Conservation (phyloP, 2,888 invertebrate species). For the Pseudococcus viburni region DNA sequence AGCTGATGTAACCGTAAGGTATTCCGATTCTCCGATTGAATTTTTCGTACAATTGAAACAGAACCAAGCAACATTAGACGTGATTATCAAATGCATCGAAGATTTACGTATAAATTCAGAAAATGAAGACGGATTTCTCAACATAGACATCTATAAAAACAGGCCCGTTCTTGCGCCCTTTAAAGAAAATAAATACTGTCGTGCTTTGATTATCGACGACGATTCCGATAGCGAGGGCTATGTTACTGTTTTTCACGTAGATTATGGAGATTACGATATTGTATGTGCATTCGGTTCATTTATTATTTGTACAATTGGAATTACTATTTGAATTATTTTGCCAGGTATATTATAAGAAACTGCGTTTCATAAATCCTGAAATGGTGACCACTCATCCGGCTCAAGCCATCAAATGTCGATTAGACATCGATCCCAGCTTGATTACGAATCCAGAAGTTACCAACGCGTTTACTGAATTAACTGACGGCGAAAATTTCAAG, state of each 20-base stretch:
- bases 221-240: slow-evolving; percentile 74
- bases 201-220: slow-evolving; percentile 81
- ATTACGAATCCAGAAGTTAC: background rate
- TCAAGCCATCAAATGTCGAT: slow-evolving; percentile 83
- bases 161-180: slow-evolving; percentile 86
- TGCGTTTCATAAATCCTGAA: slow-evolving; percentile 79
- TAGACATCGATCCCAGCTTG: slow-evolving; percentile 74
- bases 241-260: slow-evolving; percentile 78
- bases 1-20: slow-evolving; percentile 77
- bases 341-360: slow-evolving; percentile 72
- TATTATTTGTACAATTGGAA: background rate
- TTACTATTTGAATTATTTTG: background rate
- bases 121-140: slow-evolving; percentile 70
- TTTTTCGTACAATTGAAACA: slow-evolving; percentile 82
- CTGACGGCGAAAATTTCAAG: slow-evolving; percentile 75
- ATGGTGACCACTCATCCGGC: slow-evolving; percentile 77
- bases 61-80: slow-evolving; percentile 76
- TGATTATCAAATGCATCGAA: slow-evolving; percentile 80
- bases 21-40: slow-evolving; percentile 79
- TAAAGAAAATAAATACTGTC: slow-evolving; percentile 89
- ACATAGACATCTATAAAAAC: slow-evolving; percentile 74
- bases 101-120: slow-evolving; percentile 75
- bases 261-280: slow-evolving; percentile 95
- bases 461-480: slow-evolving; percentile 28
- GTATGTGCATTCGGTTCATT: slow-evolving; percentile 72